Percentiles rank a stretch among this genome's conserved stretches.
Conservation (phyloP, 2,888 invertebrate genomes). For the Oscheius onirici region DNA sequence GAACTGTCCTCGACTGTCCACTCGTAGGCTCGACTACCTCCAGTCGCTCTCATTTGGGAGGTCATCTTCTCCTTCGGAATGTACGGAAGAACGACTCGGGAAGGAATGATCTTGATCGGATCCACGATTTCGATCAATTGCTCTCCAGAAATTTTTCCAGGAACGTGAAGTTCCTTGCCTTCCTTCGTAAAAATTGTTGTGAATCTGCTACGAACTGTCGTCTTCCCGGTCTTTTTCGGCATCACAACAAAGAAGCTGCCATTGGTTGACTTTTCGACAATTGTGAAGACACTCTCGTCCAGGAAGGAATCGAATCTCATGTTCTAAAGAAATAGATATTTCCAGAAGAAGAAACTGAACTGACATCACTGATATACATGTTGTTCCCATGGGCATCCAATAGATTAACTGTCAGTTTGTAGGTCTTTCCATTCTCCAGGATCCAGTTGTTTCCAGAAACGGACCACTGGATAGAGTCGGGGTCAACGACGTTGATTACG, state of each 20-base stretch:
- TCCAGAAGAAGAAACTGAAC: neutral
- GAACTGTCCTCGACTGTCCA: constrained; percentile 52
- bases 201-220: constrained; percentile 49
- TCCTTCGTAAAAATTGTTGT: constrained; percentile 45
- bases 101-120: constrained; percentile 55
- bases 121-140: constrained; percentile 56
- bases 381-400: constrained; percentile 59
- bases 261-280: constrained; percentile 51
- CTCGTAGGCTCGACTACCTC: constrained; percentile 59
- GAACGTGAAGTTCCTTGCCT: constrained; percentile 43
- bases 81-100: constrained; percentile 56
- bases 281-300: constrained; percentile 44
- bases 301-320: constrained; percentile 55
- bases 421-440: constrained; percentile 77
- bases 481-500: constrained; percentile 80
- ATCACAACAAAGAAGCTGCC: constrained; percentile 59
- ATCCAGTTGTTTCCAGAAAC: constrained; percentile 82
- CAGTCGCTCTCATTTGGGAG: constrained; percentile 47
- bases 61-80: constrained; percentile 34
- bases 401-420: constrained; percentile 53
- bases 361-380: constrained; percentile 63
- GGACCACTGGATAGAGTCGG: constrained; percentile 75
- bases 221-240: constrained; percentile 48
- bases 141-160: constrained; percentile 52
- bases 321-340: constrained; percentile 47